A percentile compares a stretch with the other conserved stretches of the same genome.
phyloP scores from a whole-genome alignment of 2,888 invertebrate genomes.

The Brachyptera putata region DNA sequence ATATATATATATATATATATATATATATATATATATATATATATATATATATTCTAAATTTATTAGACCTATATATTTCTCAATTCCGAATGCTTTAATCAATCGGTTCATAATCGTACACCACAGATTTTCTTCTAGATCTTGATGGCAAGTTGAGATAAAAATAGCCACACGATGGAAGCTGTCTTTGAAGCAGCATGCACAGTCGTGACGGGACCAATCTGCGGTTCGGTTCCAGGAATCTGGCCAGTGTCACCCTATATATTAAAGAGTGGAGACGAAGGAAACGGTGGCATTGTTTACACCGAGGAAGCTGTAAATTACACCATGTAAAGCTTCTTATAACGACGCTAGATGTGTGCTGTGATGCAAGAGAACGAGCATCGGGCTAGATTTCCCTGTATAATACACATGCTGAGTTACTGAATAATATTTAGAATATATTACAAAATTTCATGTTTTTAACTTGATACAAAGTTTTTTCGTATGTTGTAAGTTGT shows the following conservation, averaged over 20 bases:
- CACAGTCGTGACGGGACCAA: neutral
- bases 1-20: no score
- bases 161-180: neutral
- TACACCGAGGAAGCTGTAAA: conserved; percentile 13
- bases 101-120: no score
- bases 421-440: neutral
- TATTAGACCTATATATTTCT: no score
- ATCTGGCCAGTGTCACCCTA: conserved; percentile 8
- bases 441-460: neutral
- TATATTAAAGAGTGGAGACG: neutral
- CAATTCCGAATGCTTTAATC: no score
- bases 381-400: no score
- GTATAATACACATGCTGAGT: neutral
- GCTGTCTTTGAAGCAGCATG: no score
- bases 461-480: neutral
- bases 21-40: no score
- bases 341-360: neutral
- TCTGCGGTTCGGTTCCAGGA: neutral
- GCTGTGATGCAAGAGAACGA: neutral
- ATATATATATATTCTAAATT: neutral
- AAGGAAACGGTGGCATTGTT: conserved; percentile 7
- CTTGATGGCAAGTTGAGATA: no score
- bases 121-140: no score
- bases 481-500: no score
- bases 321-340: neutral